These are phyloP conservation scores for Eulithis prunata DNA, from an alignment of 2,888 invertebrate species.

Conservation along the genomic window DNA sequence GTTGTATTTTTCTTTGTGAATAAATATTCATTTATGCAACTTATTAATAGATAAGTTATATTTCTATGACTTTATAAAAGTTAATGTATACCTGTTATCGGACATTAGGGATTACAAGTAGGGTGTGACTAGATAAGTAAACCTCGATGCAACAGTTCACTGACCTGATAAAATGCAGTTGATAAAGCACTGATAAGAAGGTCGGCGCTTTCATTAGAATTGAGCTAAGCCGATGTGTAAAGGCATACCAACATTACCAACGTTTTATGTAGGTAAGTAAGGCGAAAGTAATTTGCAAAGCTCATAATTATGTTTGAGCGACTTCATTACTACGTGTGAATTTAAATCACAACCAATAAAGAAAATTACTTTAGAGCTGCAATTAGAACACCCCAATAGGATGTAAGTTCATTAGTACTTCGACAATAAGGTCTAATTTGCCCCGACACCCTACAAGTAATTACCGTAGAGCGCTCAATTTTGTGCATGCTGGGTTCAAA, in stretches of 20 bases:
- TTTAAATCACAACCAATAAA: constrained; percentile 25
- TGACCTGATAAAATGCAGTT: constrained; percentile 16
- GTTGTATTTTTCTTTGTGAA: too few species aligned
- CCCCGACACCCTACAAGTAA: constrained; percentile 38
- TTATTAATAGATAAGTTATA: neutral
- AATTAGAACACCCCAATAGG: constrained; percentile 18
- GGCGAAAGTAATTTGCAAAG: constrained; percentile 2
- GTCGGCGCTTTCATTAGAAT: constrained; percentile 6
- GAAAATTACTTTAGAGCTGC: constrained; percentile 19
- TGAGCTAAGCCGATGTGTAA: neutral
- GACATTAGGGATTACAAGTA: constrained; percentile 10
- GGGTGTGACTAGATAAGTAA: constrained; percentile 18
- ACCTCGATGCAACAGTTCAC: constrained; percentile 17
- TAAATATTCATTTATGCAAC: too few species aligned
- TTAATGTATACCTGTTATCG: neutral
- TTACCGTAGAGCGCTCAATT: constrained; percentile 43
- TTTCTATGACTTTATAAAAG: neutral
- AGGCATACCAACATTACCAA: too few species aligned
- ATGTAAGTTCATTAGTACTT: constrained; percentile 27
- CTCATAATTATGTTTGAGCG: constrained; percentile 7
- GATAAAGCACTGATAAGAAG: constrained; percentile 14
- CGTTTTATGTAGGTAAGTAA: neutral
- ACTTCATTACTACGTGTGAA: constrained; percentile 11
- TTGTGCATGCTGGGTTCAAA: constrained; percentile 36
- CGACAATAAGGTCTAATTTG: constrained; percentile 41